Evolutionary conservation across 2,888 invertebrate genomes (phyloP), one percentile per base, ranked within the genome.

Genomic region (Entomobrya multifasciata): DNA sequence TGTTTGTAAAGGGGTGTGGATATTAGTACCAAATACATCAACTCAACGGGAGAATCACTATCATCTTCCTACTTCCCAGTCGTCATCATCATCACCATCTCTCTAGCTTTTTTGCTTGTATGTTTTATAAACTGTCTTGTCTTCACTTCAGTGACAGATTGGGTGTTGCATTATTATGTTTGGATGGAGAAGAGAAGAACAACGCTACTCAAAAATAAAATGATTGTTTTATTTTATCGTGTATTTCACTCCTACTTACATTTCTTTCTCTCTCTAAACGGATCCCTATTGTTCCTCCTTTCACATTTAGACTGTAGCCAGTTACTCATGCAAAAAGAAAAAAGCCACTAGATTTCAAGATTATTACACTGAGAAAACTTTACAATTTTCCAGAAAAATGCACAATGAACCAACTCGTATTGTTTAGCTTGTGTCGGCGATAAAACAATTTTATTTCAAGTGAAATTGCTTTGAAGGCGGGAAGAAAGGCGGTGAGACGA

Each of bases 1-100:
- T 79, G 79, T 49, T 36, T 65, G n/a, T 79, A 36, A 79, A 79
- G 67, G 79, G 79, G 79, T 79, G 79, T 67, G 79, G 79, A 67
- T 52, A 65, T 79, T 79, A 79, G 27, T 10, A 57, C 52, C 41
- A 60, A 79, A 79, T 79, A 49, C 79, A 79, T 79, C 79, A 79
- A 65, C 79, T 44, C 67, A 67, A 62, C 79, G 52, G 79, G 67
- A 67, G 79, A 65, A 49, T 65, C 47, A 49, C 52, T 30, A 67
- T 72, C 49, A 72, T 25, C 22, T 49, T n/a, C n/a, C n/a, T n/a
- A n/a, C n/a, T n/a, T n/a, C n/a, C n/a, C n/a, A n/a, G n/a, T 55
- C 55, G 55, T 55, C 17, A 74, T 74, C 30, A 20, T 41, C 47
- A n/a, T 22, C 47, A 65, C 22, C 44, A 22, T 70, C n/a, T n/a